These are phyloP conservation scores for Sus cebifrons DNA, from an alignment of 2,797 vertebrate genomes.

Conservation along the genomic window DNA sequence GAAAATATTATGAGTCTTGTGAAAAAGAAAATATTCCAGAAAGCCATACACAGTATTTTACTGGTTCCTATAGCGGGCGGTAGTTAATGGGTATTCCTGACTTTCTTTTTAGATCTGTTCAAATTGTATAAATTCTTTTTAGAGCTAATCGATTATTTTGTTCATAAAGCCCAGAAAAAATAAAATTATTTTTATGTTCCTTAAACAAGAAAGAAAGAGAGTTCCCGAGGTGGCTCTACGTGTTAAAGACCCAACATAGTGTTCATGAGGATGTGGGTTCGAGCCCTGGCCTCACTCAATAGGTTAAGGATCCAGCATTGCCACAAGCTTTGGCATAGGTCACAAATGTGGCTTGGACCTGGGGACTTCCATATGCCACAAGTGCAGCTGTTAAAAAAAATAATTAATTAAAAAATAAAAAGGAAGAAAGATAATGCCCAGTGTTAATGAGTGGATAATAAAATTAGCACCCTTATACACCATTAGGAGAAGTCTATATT, in stretches of 20 bases:
- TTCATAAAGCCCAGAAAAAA: not conserved
- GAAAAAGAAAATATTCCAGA: not conserved
- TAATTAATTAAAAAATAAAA: not conserved
- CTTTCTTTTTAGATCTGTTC: not conserved
- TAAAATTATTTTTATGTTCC: not conserved
- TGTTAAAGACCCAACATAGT: too few relatives aligned
- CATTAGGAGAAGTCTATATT: not conserved
- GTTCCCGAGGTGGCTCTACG: too few relatives aligned
- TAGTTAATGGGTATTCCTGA: not conserved
- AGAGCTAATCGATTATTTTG: not conserved
- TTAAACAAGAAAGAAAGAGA: not conserved
- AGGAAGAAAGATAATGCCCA: not conserved
- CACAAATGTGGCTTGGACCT: too few relatives aligned
- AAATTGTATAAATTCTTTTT: constrained; percentile 10
- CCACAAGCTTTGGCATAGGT: too few relatives aligned
- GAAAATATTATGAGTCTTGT: not conserved
- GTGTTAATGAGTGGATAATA: not conserved
- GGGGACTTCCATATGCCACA: too few relatives aligned
- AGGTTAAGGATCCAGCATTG: too few relatives aligned
- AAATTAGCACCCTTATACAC: not conserved
- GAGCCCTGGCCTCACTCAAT: too few relatives aligned
- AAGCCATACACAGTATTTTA: not conserved
- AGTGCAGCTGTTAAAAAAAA: too few relatives aligned
- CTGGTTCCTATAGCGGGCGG: not conserved
- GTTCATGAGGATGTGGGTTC: too few relatives aligned